Evolutionary conservation across 2,113 vertebrate species (phyloP).

Genomic region (Oceanodroma tethys): DNA sequence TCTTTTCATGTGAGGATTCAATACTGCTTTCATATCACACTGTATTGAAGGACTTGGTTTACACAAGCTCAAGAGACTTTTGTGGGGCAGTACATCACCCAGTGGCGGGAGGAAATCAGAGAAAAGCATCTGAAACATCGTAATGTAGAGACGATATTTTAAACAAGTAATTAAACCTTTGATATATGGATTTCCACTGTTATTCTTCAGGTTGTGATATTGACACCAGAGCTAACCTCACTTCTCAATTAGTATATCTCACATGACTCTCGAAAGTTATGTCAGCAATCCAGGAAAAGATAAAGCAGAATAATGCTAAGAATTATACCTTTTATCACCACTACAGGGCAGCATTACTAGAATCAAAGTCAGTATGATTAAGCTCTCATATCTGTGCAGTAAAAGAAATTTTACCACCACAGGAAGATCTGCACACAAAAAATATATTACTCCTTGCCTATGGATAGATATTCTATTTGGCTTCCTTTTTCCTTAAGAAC

Average conservation of each 20-base stretch:
- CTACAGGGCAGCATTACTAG: background rate
- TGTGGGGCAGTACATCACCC: background rate
- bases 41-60: background rate
- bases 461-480: background rate
- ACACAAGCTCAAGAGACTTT: background rate
- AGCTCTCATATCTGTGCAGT: background rate
- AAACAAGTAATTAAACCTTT: slow-evolving; percentile 2
- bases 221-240: background rate
- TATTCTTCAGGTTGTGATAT: background rate
- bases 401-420: background rate
- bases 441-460: background rate
- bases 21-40: background rate
- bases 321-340: slow-evolving; percentile 1
- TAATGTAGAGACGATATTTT: background rate
- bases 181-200: slow-evolving; percentile 1
- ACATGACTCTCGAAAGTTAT: slow-evolving; percentile 11
- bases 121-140: background rate
- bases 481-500: background rate
- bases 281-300: background rate
- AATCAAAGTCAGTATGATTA: slow-evolving; percentile 7
- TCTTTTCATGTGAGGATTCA: background rate
- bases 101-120: background rate
- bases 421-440: background rate
- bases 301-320: slow-evolving; percentile 21
- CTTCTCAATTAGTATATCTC: slow-evolving; percentile 3